Base-by-base conservation (phyloP, 2,113 vertebrate genomes). In the Erpornis zantholeuca region DNA sequence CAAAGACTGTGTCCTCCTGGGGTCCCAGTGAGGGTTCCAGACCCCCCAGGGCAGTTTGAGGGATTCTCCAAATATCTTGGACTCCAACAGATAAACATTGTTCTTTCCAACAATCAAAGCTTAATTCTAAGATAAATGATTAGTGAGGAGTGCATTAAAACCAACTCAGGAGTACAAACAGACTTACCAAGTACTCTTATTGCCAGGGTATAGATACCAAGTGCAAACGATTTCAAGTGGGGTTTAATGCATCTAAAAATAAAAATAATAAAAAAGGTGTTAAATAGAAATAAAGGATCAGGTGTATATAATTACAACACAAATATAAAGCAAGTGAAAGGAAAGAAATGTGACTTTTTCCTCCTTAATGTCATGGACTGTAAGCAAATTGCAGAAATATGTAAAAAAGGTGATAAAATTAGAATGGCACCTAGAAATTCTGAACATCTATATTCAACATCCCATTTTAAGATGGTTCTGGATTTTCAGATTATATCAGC, bases 131-230 rank as follows among this genome's bases (percentile, higher is more conserved):
- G 29, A 45, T 11, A 86, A 56, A 23, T 0, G 0, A 45, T 14
- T 49, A 90, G 14, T 54, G 28, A 73, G 40, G 14, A 31, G 10
- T 36, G 18, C 21, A 49, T 61, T 70, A 82, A 89, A 89, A 64
- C 8, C 6, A 0, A 57, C 3, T 12, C 7, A 79, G 79, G 27
- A 53, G n/a, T 60, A 49, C 49, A 76, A 60, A 63, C 45, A 20
- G 76, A 98, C 98, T 99, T 97, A 99, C 99, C 99, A 31, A 99
- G 98, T 63, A 99, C 99, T 82, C 99, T 98, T 81, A 98, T 96
- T 66, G 98, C 98, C 97, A 99, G 85, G 5, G 98, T 99, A 81
- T 99, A 98, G 88, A 99, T 98, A 84, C 99, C 99, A 92, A 99
- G 95, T 33, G 99, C 99, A 47, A 99, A 98, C 15, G 98, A 99